Evolutionary conservation across 2,888 invertebrate genomes (phyloP).

Genomic region (Bimastos eiseni): DNA sequence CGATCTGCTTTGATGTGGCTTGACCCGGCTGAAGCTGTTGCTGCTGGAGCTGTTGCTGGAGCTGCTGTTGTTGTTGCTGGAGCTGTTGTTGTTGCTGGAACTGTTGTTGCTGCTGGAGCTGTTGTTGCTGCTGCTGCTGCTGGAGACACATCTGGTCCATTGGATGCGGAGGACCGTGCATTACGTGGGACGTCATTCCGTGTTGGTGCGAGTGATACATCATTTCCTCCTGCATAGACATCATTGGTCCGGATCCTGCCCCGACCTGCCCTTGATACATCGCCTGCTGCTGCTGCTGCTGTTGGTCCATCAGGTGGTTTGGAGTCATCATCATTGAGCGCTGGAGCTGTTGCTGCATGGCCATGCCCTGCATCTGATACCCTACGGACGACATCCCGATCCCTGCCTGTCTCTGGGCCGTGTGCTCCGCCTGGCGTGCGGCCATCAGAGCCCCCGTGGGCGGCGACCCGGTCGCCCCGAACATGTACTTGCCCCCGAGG

Average conservation of each 20-base stretch:
- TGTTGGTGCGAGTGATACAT: neutral
- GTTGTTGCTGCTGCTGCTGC: conserved; percentile 28
- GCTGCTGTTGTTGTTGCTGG: conserved; percentile 27
- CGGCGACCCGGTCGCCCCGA: neutral
- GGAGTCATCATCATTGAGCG: conserved; percentile 19
- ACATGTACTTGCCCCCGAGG: conserved; percentile 29
- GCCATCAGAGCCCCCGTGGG: conserved; percentile 28
- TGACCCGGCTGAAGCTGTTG: neutral
- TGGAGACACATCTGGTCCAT: conserved; percentile 26
- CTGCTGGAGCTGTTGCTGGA: neutral
- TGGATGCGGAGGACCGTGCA: neutral
- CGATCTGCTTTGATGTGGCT: conserved; percentile 32
- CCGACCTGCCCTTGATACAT: neutral
- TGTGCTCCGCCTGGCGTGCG: conserved; percentile 23
- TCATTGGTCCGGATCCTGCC: neutral
- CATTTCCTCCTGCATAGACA: conserved; percentile 23
- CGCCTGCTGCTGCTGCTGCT: conserved; percentile 53
- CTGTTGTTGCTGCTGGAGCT: too few species aligned
- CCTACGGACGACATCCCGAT: conserved; percentile 29
- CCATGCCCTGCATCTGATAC: conserved; percentile 25
- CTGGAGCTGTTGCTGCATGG: conserved; percentile 38
- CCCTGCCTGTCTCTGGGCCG: conserved; percentile 23
- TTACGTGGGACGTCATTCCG: neutral
- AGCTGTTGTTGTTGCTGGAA: conserved; percentile 3
- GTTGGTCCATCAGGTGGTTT: conserved; percentile 48